phyloP scores from a whole-genome alignment of 2,888 invertebrate genomes.

The Clepsis dumicolana region DNA sequence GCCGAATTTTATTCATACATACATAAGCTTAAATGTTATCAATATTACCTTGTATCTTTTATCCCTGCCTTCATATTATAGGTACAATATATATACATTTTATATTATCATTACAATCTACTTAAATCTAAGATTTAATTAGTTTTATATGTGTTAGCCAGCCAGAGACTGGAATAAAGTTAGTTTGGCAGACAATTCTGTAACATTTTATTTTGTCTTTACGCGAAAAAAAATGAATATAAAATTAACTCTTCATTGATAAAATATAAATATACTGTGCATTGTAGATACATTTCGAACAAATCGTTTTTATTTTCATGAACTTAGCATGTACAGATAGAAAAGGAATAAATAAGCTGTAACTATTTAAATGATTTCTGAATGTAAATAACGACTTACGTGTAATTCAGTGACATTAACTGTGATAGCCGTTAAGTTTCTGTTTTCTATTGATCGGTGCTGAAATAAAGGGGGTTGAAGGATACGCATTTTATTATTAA shows the following conservation, averaged over 20 bases:
- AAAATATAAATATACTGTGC: background rate
- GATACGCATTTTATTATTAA: conserved; percentile 52
- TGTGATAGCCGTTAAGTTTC: conserved; percentile 78
- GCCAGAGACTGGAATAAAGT: background rate
- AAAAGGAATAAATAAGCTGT: background rate
- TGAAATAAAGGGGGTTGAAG: conserved; percentile 80
- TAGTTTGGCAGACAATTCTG: background rate
- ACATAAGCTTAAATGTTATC: background rate
- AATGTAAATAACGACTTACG: conserved; percentile 5
- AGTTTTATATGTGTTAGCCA: background rate
- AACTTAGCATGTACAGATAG: background rate
- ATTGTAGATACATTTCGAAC: background rate
- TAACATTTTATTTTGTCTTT: background rate
- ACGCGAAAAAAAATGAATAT: background rate
- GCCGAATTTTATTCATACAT: too few relatives aligned
- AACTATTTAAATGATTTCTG: background rate
- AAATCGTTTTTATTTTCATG: background rate
- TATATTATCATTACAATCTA: background rate
- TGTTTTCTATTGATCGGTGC: conserved; percentile 68
- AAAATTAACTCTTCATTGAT: background rate
- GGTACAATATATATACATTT: background rate
- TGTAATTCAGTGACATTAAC: conserved; percentile 55
- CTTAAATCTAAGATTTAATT: background rate
- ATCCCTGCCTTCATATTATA: background rate
- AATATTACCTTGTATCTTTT: background rate